A percentile compares a stretch with the other conserved stretches of the same genome.
phyloP scores from a whole-genome alignment of 2,888 invertebrate genomes.

The Sesia bembeciformis region DNA sequence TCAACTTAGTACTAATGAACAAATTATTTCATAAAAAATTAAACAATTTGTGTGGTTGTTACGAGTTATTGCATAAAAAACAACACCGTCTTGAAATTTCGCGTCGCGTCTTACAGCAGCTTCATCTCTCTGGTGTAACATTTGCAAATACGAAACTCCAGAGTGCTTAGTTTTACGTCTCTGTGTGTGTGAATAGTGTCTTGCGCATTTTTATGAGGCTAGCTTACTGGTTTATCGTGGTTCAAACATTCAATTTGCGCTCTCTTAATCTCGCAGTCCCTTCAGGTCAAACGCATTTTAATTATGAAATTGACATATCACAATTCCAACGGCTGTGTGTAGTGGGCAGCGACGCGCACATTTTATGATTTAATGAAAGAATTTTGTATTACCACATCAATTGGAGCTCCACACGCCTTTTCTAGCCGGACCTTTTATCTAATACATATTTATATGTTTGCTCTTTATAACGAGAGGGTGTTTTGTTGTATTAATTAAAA shows the following conservation, averaged over 20 bases:
- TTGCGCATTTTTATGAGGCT: no score
- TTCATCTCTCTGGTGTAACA: no score
- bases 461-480: constrained; percentile 42
- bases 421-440: constrained; percentile 45
- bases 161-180: no score
- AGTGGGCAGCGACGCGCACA: constrained; percentile 28
- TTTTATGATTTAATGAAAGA: constrained; percentile 72
- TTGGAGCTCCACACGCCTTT: constrained; percentile 39
- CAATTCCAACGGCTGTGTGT: constrained; percentile 16
- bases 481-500: constrained; percentile 39
- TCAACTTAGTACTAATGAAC: no score
- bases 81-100: no score
- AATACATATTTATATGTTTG: constrained; percentile 70
- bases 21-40: no score
- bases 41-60: no score
- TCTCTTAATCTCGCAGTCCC: constrained; percentile 55
- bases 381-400: constrained; percentile 60
- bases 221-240: not conserved
- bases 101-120: no score
- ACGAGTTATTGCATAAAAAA: no score
- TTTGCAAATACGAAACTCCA: no score
- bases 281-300: constrained; percentile 69
- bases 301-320: constrained; percentile 73
- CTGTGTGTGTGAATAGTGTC: no score
- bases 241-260: constrained; percentile 51